Conservation (phyloP, 2,113 vertebrate genomes). For the Xiphorhynchus elegans region DNA sequence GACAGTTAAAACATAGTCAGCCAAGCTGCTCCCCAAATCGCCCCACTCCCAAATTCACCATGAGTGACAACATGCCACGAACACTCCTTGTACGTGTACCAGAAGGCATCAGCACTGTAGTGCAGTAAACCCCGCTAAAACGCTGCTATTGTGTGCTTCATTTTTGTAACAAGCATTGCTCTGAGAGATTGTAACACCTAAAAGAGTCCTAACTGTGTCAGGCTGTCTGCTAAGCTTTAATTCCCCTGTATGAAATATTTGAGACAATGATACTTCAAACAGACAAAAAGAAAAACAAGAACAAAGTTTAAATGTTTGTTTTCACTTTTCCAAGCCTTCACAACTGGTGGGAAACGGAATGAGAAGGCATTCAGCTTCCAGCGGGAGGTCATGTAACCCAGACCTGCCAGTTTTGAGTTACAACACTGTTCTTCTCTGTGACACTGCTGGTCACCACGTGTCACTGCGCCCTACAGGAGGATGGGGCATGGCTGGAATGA, state of each 20-base stretch:
- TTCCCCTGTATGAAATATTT: not conserved
- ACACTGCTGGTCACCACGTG: not conserved
- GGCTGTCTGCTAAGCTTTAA: not conserved
- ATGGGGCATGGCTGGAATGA: rapidly evolving
- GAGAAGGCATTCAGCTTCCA: not conserved
- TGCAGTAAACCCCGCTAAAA: not conserved
- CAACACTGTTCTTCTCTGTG: not conserved
- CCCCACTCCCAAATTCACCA: not conserved
- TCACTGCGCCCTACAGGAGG: rapidly evolving
- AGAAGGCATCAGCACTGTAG: not conserved
- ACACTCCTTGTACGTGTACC: rapidly evolving
- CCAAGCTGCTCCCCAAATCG: not conserved
- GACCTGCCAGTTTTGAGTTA: not conserved
- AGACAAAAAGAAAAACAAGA: not conserved
- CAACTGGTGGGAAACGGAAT: not conserved
- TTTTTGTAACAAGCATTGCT: not conserved
- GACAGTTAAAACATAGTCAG: not conserved
- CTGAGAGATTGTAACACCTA: not conserved
- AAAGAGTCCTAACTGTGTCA: not conserved
- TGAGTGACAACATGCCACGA: not conserved
- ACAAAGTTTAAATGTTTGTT: not conserved
- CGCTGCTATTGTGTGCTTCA: not conserved
- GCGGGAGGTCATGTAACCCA: not conserved
- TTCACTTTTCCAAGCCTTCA: not conserved
- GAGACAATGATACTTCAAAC: not conserved